Percentiles rank a stretch among this genome's conserved stretches.
phyloP scores from a whole-genome alignment of 2,797 vertebrate genomes.

The Myiotriccus ornatus region DNA sequence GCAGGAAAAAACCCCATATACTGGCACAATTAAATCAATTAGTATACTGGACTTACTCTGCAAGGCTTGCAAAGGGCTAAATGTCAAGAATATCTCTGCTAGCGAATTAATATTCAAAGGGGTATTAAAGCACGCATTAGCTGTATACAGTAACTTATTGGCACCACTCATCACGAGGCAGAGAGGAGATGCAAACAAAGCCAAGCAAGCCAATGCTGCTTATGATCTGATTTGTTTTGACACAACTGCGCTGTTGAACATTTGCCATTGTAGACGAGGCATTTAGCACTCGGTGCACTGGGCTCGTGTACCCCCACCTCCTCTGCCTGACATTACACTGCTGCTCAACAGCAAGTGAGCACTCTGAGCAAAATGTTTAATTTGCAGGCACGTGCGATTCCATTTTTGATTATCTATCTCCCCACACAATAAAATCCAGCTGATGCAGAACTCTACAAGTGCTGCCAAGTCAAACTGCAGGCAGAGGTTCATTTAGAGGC shows the following conservation, averaged over 20 bases:
- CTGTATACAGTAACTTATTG: neutral
- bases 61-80: neutral
- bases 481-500: slow-evolving; percentile 27
- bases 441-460: slow-evolving; percentile 43
- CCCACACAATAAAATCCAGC: slow-evolving; percentile 62
- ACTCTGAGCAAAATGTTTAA: slow-evolving; percentile 27
- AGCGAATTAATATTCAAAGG: neutral
- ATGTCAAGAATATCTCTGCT: neutral
- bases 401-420: slow-evolving; percentile 48
- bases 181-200: slow-evolving; percentile 4
- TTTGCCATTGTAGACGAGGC: neutral
- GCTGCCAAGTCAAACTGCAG: slow-evolving; percentile 57
- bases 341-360: neutral
- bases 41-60: neutral
- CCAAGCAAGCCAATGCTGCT: neutral
- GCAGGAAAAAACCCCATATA: neutral
- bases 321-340: neutral
- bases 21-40: neutral
- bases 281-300: neutral
- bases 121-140: neutral
- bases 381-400: slow-evolving; percentile 6
- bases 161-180: neutral
- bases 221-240: slow-evolving; percentile 22
- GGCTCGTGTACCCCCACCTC: neutral
- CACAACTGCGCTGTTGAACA: neutral